Base-by-base conservation (phyloP, 2,113 vertebrate species). In the Oxyura jamaicensis region DNA sequence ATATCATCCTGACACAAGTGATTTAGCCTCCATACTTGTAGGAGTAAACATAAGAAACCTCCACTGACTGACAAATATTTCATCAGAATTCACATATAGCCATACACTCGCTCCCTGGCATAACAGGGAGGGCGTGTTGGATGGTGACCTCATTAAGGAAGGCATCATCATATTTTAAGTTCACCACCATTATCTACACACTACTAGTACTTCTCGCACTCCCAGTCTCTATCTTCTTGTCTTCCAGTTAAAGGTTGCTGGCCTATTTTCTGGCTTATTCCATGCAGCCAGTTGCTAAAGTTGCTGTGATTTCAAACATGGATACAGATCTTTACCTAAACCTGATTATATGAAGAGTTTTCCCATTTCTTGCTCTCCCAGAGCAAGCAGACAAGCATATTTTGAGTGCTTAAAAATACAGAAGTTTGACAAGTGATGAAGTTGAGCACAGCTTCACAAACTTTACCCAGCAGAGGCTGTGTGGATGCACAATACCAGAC, bases 1-100 rank as follows among this genome's bases (percentile, higher is more conserved):
- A 74, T 90, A 96, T 96, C 97, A 95, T 97, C 96, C 97, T 95
- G 91, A 97, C 95, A 96, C 79, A 76, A 97, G 96, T 95, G 88
- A 98, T 95, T 94, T 97, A 95, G 87, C 87, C 95, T 96, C 94
- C 91, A 91, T 90, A 83, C 95, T 97, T 96, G 92, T 96, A 96
- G 94, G 90, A 94, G 96, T 95, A 97, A 95, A 90, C 87, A 91
- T 69, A 92, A 96, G 96, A 94, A 96, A 91, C 81, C 93, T 39
- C 58, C 91, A 62, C 86, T 87, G 92, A 92, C 89, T 94, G 93
- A 95, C 86, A 94, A 94, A 86, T 83, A 92, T 96, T 94, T 90
- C 84, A 95, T 79, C 88, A 68, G 80, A 93, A 90, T 93, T 94
- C 85, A 93, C 42, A 36, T 22, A 33, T 29, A 39, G 75, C 41